These are phyloP conservation scores for Ictidomys tridecemlineatus DNA, from an alignment of 2,113 vertebrate genomes.

Conservation along the genomic window DNA sequence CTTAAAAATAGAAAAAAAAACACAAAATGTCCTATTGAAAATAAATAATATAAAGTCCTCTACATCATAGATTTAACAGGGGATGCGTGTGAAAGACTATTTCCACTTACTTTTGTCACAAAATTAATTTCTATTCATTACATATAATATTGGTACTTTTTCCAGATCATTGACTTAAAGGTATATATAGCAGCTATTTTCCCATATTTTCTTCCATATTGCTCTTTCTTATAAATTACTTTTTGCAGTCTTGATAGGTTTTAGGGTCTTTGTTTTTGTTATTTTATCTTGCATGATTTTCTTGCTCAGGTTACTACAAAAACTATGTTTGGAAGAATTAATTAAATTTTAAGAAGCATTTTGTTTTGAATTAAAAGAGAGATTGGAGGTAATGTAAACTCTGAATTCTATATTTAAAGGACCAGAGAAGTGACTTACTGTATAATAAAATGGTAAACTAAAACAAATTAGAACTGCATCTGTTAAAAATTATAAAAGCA, in stretches of 20 bases:
- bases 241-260: neutral
- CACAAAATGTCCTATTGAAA: neutral
- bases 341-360: neutral
- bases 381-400: neutral
- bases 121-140: conserved; percentile 24
- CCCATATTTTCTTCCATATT: neutral
- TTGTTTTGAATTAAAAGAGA: neutral
- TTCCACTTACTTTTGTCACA: neutral
- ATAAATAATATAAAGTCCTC: neutral
- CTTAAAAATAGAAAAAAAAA: neutral
- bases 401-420: neutral
- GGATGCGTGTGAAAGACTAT: neutral
- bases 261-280: neutral
- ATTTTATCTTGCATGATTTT: neutral
- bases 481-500: neutral
- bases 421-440: neutral
- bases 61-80: neutral
- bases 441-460: neutral
- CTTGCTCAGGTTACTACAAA: neutral
- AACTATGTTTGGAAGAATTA: neutral
- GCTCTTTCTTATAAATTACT: neutral
- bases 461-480: neutral
- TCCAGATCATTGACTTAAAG: neutral
- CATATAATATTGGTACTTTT: neutral
- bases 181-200: neutral